Conservation (phyloP, 2,888 invertebrate species). For the Melieria crassipennis region DNA sequence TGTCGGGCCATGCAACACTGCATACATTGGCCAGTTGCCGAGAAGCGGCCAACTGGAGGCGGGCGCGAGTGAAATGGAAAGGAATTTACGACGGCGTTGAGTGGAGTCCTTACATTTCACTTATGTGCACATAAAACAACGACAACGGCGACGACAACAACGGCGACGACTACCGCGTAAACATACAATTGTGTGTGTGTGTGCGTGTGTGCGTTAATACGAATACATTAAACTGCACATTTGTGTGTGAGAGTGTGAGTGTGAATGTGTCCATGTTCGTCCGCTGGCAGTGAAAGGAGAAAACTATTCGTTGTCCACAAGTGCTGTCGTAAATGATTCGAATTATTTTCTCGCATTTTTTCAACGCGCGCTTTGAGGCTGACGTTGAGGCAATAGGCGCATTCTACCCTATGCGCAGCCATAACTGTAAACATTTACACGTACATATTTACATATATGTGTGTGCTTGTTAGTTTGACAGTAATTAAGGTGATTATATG, state of each 20-base stretch:
- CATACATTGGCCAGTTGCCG: neutral
- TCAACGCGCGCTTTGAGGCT: constrained; percentile 8
- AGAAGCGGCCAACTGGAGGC: neutral
- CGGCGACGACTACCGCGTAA: constrained; percentile 44
- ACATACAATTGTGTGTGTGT: neutral
- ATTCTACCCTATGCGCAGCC: neutral
- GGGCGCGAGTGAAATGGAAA: constrained; percentile 40
- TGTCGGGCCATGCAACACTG: too few relatives aligned
- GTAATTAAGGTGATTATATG: constrained; percentile 59
- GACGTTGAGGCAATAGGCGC: constrained; percentile 1
- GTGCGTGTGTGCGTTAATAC: neutral
- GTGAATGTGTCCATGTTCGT: neutral
- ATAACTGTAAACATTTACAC: neutral
- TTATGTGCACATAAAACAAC: constrained; percentile 56
- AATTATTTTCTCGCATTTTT: constrained; percentile 21
- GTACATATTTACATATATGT: neutral
- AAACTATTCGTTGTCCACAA: constrained; percentile 30
- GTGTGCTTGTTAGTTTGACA: constrained; percentile 45
- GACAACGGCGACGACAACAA: constrained; percentile 44
- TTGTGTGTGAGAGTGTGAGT: constrained; percentile 28
- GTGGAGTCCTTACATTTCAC: constrained; percentile 60
- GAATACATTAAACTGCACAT: neutral
- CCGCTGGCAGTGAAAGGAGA: neutral
- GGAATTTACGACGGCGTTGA: constrained; percentile 53
- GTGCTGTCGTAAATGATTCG: constrained; percentile 33